Evolutionary conservation across 1,140 invertebrate species (phyloP), one percentile per base, ranked within the genome.

Genomic region (Tetraneura akinire): DNA sequence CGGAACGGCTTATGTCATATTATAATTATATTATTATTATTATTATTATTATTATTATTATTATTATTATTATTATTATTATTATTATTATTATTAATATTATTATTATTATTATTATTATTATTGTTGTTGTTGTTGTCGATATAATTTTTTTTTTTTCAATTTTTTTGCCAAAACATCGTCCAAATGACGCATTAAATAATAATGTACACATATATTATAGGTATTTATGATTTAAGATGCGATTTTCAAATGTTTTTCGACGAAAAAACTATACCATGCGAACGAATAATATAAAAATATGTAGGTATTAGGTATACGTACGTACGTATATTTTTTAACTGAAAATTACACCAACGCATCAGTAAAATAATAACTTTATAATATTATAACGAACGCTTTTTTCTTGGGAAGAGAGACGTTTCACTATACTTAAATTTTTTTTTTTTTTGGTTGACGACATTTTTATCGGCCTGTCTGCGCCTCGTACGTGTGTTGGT

Each of bases 101-200:
- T n/a, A n/a, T n/a, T n/a, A n/a, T n/a, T n/a, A n/a, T n/a, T n/a
- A n/a, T n/a, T n/a, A n/a, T n/a, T n/a, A n/a, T n/a, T n/a, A n/a
- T n/a, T n/a, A n/a, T n/a, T n/a, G n/a, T n/a, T n/a, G n/a, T n/a
- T n/a, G n/a, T n/a, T n/a, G n/a, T n/a, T n/a, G n/a, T n/a, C 14
- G 32, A 42, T 62, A 68, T 23, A 45, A n/a, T 42, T 21, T 16
- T 68, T 68, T 45, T 21, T 68, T 37, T 68, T 13, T 32, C 18
- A n/a, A 5, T 21, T 3, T 14, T 13, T 45, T 68, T n/a, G n/a
- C n/a, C n/a, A n/a, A n/a, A n/a, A n/a, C 23, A 68, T 45, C 37
- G n/a, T 68, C 37, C 21, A 68, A 68, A 68, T 68, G 45, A 68
- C 64, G 9, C 37, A 14, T n/a, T n/a, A n/a, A n/a, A n/a, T n/a